phyloP scores from a whole-genome alignment of 2,888 invertebrate species.

The Trissoscelio sp. region DNA sequence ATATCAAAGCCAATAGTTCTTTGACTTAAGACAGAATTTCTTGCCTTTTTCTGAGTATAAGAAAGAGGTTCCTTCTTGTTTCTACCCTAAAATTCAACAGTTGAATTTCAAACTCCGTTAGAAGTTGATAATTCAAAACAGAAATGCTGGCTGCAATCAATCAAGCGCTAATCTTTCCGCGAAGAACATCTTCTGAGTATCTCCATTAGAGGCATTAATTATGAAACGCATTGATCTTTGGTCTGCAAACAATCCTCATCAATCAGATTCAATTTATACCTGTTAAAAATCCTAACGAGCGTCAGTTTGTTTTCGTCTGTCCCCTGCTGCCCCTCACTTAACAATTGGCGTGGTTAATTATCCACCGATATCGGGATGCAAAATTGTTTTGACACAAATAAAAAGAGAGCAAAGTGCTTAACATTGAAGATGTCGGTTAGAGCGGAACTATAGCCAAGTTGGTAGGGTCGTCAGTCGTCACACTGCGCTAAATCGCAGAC shows the following conservation, averaged over 20 bases:
- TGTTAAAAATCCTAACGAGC: conserved; percentile 14
- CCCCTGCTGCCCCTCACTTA: too few species aligned
- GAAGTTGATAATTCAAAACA: too few species aligned
- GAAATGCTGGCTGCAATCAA: conserved; percentile 12
- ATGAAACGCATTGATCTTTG: conserved; percentile 31
- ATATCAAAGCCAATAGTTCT: too few species aligned
- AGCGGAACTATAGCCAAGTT: conserved; percentile 65
- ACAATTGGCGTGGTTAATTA: conserved; percentile 28
- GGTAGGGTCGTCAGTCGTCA: conserved; percentile 68
- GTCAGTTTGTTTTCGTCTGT: not conserved
- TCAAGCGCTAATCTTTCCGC: conserved; percentile 17
- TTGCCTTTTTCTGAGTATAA: too few species aligned
- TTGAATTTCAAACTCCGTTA: too few species aligned
- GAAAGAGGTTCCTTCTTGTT: too few species aligned
- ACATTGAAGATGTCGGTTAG: conserved; percentile 65
- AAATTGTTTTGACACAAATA: conserved; percentile 57
- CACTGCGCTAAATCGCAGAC: conserved; percentile 68
- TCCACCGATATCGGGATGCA: not conserved
- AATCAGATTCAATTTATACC: conserved; percentile 45
- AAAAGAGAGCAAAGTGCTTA: conserved; percentile 52
- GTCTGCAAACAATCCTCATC: conserved; percentile 36
- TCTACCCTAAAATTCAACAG: too few species aligned
- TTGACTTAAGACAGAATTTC: too few species aligned
- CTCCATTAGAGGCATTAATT: conserved; percentile 32
- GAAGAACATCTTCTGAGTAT: conserved; percentile 27